Conservation (phyloP, 2,888 invertebrate genomes). For the Seira musarum region DNA sequence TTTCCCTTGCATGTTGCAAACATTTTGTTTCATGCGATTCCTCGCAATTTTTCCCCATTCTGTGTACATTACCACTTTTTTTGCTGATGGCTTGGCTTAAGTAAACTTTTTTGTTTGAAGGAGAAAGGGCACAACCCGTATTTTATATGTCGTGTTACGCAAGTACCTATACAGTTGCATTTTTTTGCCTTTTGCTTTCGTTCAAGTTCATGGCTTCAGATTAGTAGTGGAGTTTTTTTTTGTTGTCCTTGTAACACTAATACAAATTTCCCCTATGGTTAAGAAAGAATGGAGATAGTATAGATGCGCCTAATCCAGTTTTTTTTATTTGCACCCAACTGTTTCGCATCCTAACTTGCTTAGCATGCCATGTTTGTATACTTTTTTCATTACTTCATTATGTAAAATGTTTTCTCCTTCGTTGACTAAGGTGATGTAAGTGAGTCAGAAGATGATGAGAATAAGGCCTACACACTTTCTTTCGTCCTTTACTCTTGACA, state of each 20-base stretch:
- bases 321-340: neutral
- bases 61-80: slow-evolving; percentile 5
- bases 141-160: neutral
- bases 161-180: neutral
- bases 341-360: too few relatives aligned
- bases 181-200: slow-evolving; percentile 13
- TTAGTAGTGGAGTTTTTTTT: too few relatives aligned
- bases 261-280: neutral
- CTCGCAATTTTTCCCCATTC: neutral
- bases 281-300: neutral
- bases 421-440: neutral
- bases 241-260: slow-evolving; percentile 19
- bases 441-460: neutral
- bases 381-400: neutral
- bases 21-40: neutral
- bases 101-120: neutral
- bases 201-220: slow-evolving; percentile 15
- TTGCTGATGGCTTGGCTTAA: neutral
- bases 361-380: too few relatives aligned
- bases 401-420: neutral
- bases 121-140: neutral
- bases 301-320: neutral
- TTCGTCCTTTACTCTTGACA: neutral
- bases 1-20: neutral
- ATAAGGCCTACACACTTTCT: neutral